Conservation (phyloP, 2,113 vertebrate species). For the Fulmarus glacialis region DNA sequence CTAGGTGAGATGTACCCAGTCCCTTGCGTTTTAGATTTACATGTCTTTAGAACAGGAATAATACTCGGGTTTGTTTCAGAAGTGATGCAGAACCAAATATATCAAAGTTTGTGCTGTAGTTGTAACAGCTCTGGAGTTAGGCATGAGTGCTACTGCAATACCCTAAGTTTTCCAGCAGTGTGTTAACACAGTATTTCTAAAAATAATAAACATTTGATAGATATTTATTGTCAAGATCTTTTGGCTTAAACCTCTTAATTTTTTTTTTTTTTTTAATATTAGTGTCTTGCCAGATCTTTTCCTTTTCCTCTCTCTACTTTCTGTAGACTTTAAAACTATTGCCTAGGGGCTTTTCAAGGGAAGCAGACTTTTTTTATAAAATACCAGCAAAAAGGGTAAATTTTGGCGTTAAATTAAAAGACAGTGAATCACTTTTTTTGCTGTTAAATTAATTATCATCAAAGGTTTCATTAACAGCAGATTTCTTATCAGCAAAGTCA, state of each 20-base stretch:
- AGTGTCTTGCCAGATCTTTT: conserved; percentile 37
- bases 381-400: conserved; percentile 43
- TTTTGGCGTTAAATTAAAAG: conserved; percentile 67
- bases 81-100: not conserved
- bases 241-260: not conserved
- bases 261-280: not conserved
- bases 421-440: conserved; percentile 21
- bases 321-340: conserved; percentile 10
- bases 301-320: conserved; percentile 17
- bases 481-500: conserved; percentile 67
- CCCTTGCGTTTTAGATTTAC: rapidly evolving
- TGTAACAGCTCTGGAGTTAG: not conserved
- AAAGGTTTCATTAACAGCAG: conserved; percentile 70
- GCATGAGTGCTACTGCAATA: not conserved
- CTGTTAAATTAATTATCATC: conserved; percentile 65
- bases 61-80: not conserved
- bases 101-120: not conserved
- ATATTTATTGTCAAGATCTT: conserved; percentile 14
- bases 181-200: not conserved
- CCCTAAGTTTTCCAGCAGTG: not conserved
- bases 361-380: not conserved
- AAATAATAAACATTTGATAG: not conserved
- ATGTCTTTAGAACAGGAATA: not conserved
- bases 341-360: conserved; percentile 30
- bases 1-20: not conserved